A percentile compares a stretch with the other conserved stretches of the same genome.
phyloP scores from a whole-genome alignment of 2,113 vertebrate genomes.

The Podarcis cretensis region DNA sequence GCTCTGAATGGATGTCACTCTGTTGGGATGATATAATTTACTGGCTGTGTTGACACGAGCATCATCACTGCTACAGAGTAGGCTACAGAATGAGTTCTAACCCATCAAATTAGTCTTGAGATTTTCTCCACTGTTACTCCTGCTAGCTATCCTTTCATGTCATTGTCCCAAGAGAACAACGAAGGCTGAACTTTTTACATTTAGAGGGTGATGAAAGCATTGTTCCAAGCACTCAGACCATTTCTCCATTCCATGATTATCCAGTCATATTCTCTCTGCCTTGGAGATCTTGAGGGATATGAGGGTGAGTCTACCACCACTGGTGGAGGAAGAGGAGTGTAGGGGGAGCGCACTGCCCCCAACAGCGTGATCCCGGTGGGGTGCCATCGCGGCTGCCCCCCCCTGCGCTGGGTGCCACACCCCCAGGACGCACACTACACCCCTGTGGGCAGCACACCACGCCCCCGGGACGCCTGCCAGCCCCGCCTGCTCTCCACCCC shows the following conservation, averaged over 20 bases:
- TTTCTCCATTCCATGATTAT: neutral
- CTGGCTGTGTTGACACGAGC: neutral
- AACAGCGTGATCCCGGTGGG: too few species aligned
- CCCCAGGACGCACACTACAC: too few species aligned
- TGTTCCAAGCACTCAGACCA: too few species aligned
- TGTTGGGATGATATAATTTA: neutral
- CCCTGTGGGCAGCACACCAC: fast-evolving
- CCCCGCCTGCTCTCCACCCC: too few species aligned
- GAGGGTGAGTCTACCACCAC: neutral
- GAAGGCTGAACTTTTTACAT: neutral
- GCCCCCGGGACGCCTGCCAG: too few species aligned
- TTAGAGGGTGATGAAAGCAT: too few species aligned
- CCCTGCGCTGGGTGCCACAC: too few species aligned
- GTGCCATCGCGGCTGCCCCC: too few species aligned
- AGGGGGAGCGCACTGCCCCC: too few species aligned
- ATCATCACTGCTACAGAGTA: neutral
- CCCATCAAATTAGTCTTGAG: neutral
- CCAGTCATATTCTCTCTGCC: neutral
- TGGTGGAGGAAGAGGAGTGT: too few species aligned
- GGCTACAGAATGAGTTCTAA: neutral
- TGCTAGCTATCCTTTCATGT: neutral
- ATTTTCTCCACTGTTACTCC: neutral
- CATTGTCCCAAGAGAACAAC: neutral
- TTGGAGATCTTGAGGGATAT: neutral
- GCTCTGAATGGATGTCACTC: neutral